Percentiles rank a stretch among this genome's conserved stretches.
Conservation (phyloP, 2,888 invertebrate genomes). For the Terebella lapidaria region DNA sequence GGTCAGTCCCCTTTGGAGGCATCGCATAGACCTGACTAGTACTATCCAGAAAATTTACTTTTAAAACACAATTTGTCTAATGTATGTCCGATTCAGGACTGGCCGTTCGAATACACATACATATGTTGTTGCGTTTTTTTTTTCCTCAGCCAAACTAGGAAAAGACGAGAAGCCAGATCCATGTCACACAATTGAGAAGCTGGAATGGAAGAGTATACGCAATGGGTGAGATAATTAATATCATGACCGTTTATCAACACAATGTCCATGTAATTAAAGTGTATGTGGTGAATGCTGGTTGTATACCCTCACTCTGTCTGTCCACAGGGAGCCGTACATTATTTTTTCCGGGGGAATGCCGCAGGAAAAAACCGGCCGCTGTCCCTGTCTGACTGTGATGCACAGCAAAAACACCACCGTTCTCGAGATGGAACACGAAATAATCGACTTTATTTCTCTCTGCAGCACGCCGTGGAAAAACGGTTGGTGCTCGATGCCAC, state of each 20-base stretch:
- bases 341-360: constrained; percentile 96
- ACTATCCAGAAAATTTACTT: too few relatives aligned
- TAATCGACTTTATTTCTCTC: constrained; percentile 92
- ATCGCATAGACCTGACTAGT: not conserved
- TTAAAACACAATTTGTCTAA: too few relatives aligned
- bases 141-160: constrained; percentile 56
- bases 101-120: too few relatives aligned
- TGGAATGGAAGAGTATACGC: constrained; percentile 87
- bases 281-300: too few relatives aligned
- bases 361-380: constrained; percentile 72
- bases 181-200: constrained; percentile 90
- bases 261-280: too few relatives aligned
- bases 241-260: too few relatives aligned
- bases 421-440: constrained; percentile 97
- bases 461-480: constrained; percentile 86
- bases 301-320: not conserved
- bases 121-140: not conserved
- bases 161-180: constrained; percentile 89
- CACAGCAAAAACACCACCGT: constrained; percentile 95
- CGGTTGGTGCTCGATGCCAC: constrained; percentile 20
- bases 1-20: constrained; percentile 60
- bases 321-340: constrained; percentile 72
- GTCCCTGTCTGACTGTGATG: constrained; percentile 91
- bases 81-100: too few relatives aligned
- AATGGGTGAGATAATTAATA: constrained; percentile 56